Conservation (phyloP, 2,888 invertebrate species). For the Thereva unica region DNA sequence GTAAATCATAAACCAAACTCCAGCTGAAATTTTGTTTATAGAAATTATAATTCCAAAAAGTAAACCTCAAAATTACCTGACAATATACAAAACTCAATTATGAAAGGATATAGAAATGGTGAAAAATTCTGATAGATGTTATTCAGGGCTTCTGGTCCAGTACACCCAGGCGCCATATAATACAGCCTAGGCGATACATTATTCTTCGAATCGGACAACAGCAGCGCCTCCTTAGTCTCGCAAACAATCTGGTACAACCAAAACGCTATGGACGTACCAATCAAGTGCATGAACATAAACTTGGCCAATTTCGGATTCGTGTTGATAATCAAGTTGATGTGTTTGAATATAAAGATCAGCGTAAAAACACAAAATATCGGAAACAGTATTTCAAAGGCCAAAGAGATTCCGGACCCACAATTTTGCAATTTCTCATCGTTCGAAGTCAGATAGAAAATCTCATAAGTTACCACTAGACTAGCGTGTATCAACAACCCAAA, state of each 20-base stretch:
- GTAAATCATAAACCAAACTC: slow-evolving; percentile 75
- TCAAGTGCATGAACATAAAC: slow-evolving; percentile 79
- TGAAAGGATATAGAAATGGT: slow-evolving; percentile 79
- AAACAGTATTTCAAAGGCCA: slow-evolving; percentile 70
- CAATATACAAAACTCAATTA: slow-evolving; percentile 78
- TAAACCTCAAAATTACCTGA: slow-evolving; percentile 60
- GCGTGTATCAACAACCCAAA: slow-evolving; percentile 78
- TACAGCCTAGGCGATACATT: slow-evolving; percentile 5
- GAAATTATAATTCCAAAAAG: neutral
- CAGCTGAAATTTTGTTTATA: slow-evolving; percentile 61
- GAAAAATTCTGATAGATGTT: slow-evolving; percentile 66
- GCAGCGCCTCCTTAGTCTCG: slow-evolving; percentile 70
- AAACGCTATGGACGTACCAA: slow-evolving; percentile 77
- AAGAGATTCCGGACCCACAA: slow-evolving; percentile 66
- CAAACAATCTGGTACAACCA: slow-evolving; percentile 78
- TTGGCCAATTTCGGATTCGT: slow-evolving; percentile 63
- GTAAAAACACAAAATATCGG: slow-evolving; percentile 76
- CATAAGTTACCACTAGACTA: slow-evolving; percentile 69
- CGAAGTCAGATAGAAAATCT: slow-evolving; percentile 64
- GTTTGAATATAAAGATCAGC: slow-evolving; percentile 80
- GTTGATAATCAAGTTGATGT: slow-evolving; percentile 71
- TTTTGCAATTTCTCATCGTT: slow-evolving; percentile 63
- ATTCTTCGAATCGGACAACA: slow-evolving; percentile 13
- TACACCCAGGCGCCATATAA: slow-evolving; percentile 56
- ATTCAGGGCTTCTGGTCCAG: slow-evolving; percentile 59